These are phyloP conservation scores for Cerastis rubricosa DNA, from an alignment of 2,888 invertebrate genomes.

Conservation along the genomic window DNA sequence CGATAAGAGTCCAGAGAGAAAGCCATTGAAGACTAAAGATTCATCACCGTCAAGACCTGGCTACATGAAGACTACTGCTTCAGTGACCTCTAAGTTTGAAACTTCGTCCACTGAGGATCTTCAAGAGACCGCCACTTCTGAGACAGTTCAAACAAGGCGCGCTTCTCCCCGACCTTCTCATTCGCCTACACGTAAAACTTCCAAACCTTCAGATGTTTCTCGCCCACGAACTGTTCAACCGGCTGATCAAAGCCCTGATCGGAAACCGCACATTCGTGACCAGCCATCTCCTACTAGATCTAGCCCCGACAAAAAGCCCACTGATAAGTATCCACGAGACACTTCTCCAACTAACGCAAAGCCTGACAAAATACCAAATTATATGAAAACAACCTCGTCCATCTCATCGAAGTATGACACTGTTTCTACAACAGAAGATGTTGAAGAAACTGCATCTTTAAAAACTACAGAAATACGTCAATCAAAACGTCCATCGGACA, in stretches of 20 bases:
- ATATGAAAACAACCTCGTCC: conserved; percentile 47
- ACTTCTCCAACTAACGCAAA: conserved; percentile 45
- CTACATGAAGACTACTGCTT: conserved; percentile 50
- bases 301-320: conserved; percentile 32
- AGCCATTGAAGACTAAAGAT: conserved; percentile 32
- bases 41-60: conserved; percentile 40
- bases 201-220: conserved; percentile 35
- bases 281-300: conserved; percentile 30
- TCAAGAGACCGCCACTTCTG: conserved; percentile 24
- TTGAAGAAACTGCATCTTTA: conserved; percentile 26
- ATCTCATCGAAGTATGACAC: conserved; percentile 47
- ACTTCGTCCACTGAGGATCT: conserved; percentile 45
- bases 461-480: conserved; percentile 25
- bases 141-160: conserved; percentile 29
- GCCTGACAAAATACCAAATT: conserved; percentile 34
- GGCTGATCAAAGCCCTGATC: conserved; percentile 24
- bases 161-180: conserved; percentile 29
- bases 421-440: conserved; percentile 27
- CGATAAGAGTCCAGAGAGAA: conserved; percentile 39
- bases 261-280: conserved; percentile 5
- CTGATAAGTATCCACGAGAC: conserved; percentile 34
- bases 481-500: conserved; percentile 22
- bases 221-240: conserved; percentile 1
- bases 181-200: conserved; percentile 42
- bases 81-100: conserved; percentile 53